phyloP scores from a whole-genome alignment of 2,797 vertebrate genomes.

The Falco biarmicus region DNA sequence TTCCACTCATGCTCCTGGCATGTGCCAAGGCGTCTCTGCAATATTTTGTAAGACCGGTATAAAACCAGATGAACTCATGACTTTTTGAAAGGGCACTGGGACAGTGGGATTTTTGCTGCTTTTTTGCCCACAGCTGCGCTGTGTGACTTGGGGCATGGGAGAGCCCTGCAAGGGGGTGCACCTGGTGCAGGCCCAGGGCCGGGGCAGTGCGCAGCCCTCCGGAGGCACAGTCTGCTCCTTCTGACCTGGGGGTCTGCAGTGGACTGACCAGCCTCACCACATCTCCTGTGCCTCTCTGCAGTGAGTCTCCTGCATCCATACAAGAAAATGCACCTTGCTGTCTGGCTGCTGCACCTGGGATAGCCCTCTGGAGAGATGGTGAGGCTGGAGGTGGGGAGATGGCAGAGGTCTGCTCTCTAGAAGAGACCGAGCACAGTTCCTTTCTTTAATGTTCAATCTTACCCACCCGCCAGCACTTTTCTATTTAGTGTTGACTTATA shows the following conservation, averaged over 20 bases:
- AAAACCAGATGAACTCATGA: background rate
- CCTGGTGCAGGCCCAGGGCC: background rate
- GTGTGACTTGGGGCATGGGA: accelerated
- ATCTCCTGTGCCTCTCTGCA: background rate
- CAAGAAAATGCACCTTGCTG: background rate
- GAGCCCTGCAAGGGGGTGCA: background rate
- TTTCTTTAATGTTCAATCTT: background rate
- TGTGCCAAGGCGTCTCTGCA: background rate
- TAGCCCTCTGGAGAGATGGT: background rate
- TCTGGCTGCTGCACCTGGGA: background rate
- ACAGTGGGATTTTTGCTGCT: background rate
- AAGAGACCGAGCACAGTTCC: background rate
- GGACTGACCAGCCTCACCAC: background rate
- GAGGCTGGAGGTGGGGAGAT: background rate
- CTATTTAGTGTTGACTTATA: background rate
- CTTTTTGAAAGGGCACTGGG: background rate
- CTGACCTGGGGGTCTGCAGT: background rate
- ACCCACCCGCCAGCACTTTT: background rate
- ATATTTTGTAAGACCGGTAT: background rate
- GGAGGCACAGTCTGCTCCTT: background rate
- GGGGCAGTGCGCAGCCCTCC: background rate
- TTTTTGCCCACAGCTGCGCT: background rate
- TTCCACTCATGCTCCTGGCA: background rate
- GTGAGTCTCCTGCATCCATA: accelerated
- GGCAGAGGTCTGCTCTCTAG: background rate